Percentiles rank a stretch among this genome's conserved stretches.
Evolutionary conservation across 1,140 invertebrate species (phyloP).

Genomic region (Plutomurus gul): DNA sequence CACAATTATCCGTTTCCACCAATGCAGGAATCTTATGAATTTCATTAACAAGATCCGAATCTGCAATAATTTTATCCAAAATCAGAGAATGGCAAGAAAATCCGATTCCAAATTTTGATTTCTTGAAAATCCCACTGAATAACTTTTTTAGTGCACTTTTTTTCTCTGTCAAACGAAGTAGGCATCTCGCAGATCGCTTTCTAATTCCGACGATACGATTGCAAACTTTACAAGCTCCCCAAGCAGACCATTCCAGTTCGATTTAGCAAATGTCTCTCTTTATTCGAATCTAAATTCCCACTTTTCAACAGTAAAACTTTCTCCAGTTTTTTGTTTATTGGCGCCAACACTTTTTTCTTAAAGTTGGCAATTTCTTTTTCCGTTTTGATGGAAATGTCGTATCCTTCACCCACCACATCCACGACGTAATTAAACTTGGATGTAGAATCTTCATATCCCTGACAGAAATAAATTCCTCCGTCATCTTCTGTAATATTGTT

Average conservation of each 20-base stretch:
- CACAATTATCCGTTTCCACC: not conserved
- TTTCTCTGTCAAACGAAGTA: not conserved
- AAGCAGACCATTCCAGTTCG: not conserved
- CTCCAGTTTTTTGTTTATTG: not conserved
- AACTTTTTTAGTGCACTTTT: not conserved
- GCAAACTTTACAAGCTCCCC: conserved; percentile 4
- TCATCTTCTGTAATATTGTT: not conserved
- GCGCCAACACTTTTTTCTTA: not conserved
- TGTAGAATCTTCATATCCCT: not conserved
- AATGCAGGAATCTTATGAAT: not conserved
- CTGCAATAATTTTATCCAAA: not conserved
- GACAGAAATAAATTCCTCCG: not conserved
- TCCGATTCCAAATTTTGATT: not conserved
- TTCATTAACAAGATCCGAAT: not conserved
- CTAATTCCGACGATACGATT: not conserved
- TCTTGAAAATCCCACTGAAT: not conserved
- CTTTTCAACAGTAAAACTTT: not conserved
- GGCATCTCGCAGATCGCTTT: not conserved
- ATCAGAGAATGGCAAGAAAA: not conserved
- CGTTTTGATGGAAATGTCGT: not conserved
- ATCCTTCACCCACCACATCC: not conserved
- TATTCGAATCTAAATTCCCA: not conserved
- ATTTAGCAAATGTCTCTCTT: not conserved
- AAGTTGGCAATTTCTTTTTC: not conserved
- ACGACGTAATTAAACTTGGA: not conserved